A percentile compares a stretch with the other conserved stretches of the same genome.
Conservation (phyloP, 2,888 invertebrate species). For the Epistrophe eligans region DNA sequence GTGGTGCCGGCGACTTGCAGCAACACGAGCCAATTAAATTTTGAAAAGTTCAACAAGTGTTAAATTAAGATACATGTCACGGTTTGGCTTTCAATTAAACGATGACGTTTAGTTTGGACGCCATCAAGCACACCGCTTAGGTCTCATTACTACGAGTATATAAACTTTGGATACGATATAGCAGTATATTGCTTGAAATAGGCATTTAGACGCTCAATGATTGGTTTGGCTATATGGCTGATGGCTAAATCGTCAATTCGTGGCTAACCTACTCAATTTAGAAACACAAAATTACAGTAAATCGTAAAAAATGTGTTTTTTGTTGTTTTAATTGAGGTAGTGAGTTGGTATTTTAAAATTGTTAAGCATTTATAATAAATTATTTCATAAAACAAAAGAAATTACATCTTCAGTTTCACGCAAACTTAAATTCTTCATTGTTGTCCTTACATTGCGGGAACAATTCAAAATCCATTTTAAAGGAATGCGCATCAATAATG, state of each 20-base stretch:
- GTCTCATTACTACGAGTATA: slow-evolving; percentile 4
- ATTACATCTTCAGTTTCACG: too few species aligned
- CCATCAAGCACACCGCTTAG: slow-evolving; percentile 50
- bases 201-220: slow-evolving; percentile 12
- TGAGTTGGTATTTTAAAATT: neutral
- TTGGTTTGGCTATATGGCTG: slow-evolving; percentile 3
- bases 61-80: slow-evolving; percentile 73
- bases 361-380: neutral
- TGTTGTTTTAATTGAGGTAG: neutral
- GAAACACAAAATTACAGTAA: slow-evolving; percentile 15
- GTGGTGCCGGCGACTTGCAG: slow-evolving; percentile 5
- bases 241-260: slow-evolving; percentile 19
- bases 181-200: slow-evolving; percentile 38
- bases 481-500: neutral
- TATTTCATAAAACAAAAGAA: too few species aligned
- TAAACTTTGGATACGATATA: slow-evolving; percentile 21
- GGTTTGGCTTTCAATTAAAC: slow-evolving; percentile 61
- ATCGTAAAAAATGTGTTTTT: slow-evolving; percentile 14
- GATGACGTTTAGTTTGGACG: slow-evolving; percentile 64
- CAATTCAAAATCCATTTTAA: neutral
- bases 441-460: too few species aligned
- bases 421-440: too few species aligned
- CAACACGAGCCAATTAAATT: slow-evolving; percentile 71
- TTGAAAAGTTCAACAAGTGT: slow-evolving; percentile 74
- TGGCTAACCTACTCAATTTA: slow-evolving; percentile 29